Evolutionary conservation across 2,888 invertebrate species (phyloP).

Genomic region (Lycia hirtaria): DNA sequence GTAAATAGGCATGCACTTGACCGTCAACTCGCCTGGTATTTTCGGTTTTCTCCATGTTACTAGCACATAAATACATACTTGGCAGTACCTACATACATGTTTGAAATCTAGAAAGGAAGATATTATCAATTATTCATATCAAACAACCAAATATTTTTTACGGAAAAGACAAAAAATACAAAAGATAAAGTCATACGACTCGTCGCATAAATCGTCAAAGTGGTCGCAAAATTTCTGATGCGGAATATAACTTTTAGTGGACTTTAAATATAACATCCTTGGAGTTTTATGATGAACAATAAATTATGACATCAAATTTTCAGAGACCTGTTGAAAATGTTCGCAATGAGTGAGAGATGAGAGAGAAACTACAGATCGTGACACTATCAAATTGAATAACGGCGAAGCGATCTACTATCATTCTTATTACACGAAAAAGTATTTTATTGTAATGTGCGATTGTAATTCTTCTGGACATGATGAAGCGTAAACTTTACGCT

Average conservation of each 20-base stretch:
- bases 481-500: no score
- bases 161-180: neutral
- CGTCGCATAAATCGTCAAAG: conserved; percentile 7
- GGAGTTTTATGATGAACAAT: conserved; percentile 48
- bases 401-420: conserved; percentile 24
- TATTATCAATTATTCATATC: neutral
- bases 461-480: no score
- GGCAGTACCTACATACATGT: no score
- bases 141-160: neutral
- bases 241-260: conserved; percentile 17
- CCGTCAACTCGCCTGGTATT: no score
- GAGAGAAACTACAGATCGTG: conserved; percentile 71
- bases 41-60: no score
- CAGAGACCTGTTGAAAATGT: conserved; percentile 58
- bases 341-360: conserved; percentile 70
- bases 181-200: neutral
- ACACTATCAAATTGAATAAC: conserved; percentile 58
- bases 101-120: no score
- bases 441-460: no score
- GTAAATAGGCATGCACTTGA: no score
- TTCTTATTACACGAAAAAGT: conserved; percentile 49
- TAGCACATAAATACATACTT: no score
- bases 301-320: conserved; percentile 58
- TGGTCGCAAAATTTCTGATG: conserved; percentile 3
- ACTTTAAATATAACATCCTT: conserved; percentile 17